Base-by-base conservation (phyloP, 2,888 invertebrate species). In the Stegophylla sp. region DNA sequence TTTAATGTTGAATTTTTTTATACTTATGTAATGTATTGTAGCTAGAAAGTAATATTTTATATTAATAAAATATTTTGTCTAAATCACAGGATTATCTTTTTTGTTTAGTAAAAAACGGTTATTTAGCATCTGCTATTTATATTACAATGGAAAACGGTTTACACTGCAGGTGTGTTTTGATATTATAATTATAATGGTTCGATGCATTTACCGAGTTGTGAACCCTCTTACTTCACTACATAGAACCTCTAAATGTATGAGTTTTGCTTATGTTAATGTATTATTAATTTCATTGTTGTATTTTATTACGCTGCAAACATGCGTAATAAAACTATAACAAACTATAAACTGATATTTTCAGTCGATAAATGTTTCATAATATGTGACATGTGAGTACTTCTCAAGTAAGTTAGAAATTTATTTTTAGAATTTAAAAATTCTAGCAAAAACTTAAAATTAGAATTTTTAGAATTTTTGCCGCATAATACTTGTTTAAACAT, bases 121-220 rank as follows among this genome's bases (percentile, higher is more conserved):
- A 56, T 43, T 56, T 26, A 56, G 23, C 56, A 72, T 72, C 72
- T 72, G 72, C 56, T 56, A 41, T 23, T 17, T 61, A 17, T 17
- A 41, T 72, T 72, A 72, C 41, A 72, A 43, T 3, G 15, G 23
- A 72, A 20, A 56, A 72, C 56, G 41, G 10, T 34, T 72, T 56
- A 9, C 4, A 23, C 72, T 43, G 72, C 72, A 72, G 72, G 56
- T 72, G 69, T 51, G 72, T 72, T 72, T 72, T 56, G 41, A 56
- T 56, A 56, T 41, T 15, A 53, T 41, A 71, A 34, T 23, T 56
- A 53, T 53, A 53, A 72, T 23, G 56, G 56, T 72, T 56, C 72
- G 41, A 23, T 56, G 56, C 20, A 56, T 56, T 56, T 41, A 41
- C 56, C 41, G 10, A 56, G n/a, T 51, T 43, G 23, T 56, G 56